A percentile compares a stretch with the other conserved stretches of the same genome.
Conservation (phyloP, 2,113 vertebrate species). For the Morone chrysops region DNA sequence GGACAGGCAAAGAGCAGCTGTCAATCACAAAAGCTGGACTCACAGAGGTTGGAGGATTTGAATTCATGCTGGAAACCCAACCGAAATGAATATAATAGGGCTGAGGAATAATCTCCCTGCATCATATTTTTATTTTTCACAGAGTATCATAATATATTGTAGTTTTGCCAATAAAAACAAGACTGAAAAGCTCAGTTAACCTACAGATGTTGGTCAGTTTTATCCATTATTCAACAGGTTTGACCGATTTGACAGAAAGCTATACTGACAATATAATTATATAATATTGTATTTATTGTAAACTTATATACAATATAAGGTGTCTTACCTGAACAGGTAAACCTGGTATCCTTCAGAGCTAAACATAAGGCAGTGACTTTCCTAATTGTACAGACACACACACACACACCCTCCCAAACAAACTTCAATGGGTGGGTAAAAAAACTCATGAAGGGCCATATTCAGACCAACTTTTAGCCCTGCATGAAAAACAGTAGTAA, state of each 20-base stretch:
- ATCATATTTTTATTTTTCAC: background rate
- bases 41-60: conserved; percentile 1
- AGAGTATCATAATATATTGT: background rate
- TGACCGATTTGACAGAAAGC: background rate
- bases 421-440: no score
- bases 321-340: background rate
- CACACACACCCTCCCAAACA: no score
- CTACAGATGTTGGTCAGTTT: background rate
- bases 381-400: background rate
- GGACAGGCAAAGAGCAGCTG: conserved; percentile 62
- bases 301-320: no score
- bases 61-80: conserved; percentile 16
- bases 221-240: background rate
- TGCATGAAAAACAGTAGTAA: no score
- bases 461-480: no score
- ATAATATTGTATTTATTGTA: no score
- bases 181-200: background rate
- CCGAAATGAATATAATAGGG: conserved; percentile 13
- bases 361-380: background rate
- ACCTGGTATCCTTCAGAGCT: background rate
- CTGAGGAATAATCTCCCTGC: conserved; percentile 1
- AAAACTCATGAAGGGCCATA: no score
- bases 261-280: background rate
- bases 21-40: conserved; percentile 44
- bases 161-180: background rate